Conservation (phyloP, 2,797 vertebrate genomes). For the Taenioides sp. region DNA sequence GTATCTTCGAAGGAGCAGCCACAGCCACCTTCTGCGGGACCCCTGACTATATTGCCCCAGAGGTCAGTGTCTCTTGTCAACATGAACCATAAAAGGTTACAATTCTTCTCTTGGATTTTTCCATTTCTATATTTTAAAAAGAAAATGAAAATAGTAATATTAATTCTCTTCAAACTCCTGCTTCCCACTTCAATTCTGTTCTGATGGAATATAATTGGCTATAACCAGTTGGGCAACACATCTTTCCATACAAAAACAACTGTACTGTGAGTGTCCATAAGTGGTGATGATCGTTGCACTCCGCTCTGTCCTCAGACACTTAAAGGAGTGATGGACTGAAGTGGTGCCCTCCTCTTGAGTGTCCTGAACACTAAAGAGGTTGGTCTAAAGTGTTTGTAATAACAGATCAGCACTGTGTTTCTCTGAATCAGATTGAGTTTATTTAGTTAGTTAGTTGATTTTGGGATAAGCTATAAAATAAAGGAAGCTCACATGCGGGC, state of each 20-base stretch:
- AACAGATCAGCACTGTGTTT: background rate
- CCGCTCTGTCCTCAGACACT: slow-evolving; percentile 12
- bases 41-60: slow-evolving; percentile 96
- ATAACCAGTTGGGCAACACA: no score
- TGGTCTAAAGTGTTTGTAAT: background rate
- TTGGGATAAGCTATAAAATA: no score
- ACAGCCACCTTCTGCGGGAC: slow-evolving; percentile 98
- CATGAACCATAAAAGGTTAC: background rate
- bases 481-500: no score
- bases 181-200: background rate
- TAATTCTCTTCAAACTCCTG: background rate
- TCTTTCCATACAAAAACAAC: background rate
- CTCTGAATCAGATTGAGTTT: background rate
- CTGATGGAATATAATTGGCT: background rate
- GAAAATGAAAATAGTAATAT: background rate
- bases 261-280: background rate
- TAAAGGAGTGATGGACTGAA: background rate
- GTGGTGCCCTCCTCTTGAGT: background rate
- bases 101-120: background rate
- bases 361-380: background rate
- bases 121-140: background rate
- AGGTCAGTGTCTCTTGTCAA: slow-evolving; percentile 77
- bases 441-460: no score
- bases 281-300: background rate
- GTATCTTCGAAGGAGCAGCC: slow-evolving; percentile 84